Percentiles rank a stretch among this genome's conserved stretches.
phyloP scores from a whole-genome alignment of 2,797 vertebrate species.

The Poliocrania exsul region DNA sequence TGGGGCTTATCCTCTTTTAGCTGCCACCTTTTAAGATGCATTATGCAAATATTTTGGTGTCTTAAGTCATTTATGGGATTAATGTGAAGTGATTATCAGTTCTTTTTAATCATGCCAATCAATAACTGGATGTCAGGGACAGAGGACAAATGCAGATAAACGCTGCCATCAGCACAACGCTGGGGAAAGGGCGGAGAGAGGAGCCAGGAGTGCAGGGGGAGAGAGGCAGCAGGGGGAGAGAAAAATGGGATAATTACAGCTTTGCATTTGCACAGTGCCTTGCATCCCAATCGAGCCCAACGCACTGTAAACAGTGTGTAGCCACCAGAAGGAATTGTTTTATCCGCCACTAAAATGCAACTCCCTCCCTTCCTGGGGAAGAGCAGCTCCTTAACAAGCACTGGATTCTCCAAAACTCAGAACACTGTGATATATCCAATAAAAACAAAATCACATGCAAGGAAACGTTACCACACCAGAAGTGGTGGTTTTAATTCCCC shows the following conservation, averaged over 20 bases:
- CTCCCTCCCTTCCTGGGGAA: neutral
- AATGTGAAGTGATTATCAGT: constrained; percentile 82
- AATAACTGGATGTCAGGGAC: constrained; percentile 64
- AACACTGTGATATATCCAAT: rapidly evolving
- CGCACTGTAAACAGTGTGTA: neutral
- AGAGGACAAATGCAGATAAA: constrained; percentile 72
- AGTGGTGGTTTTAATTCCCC: rapidly evolving
- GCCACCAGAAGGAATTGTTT: neutral
- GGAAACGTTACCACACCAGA: neutral
- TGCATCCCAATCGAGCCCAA: constrained; percentile 9
- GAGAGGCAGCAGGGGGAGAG: constrained; percentile 32
- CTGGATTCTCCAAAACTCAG: neutral
- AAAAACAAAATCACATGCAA: rapidly evolving
- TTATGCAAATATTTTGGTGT: constrained; percentile 87
- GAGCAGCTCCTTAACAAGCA: neutral
- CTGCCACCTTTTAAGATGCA: constrained; percentile 87
- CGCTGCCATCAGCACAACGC: constrained; percentile 73
- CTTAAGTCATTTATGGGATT: constrained; percentile 91
- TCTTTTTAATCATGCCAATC: constrained; percentile 78
- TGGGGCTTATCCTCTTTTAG: constrained; percentile 86
- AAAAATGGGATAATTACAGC: constrained; percentile 60
- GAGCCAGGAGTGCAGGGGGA: constrained; percentile 6
- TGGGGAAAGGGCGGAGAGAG: constrained; percentile 38
- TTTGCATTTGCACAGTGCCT: constrained; percentile 7
- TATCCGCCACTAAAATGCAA: neutral